Base-by-base conservation (phyloP, 2,797 vertebrate genomes). In the Rhodeus uyekii region DNA sequence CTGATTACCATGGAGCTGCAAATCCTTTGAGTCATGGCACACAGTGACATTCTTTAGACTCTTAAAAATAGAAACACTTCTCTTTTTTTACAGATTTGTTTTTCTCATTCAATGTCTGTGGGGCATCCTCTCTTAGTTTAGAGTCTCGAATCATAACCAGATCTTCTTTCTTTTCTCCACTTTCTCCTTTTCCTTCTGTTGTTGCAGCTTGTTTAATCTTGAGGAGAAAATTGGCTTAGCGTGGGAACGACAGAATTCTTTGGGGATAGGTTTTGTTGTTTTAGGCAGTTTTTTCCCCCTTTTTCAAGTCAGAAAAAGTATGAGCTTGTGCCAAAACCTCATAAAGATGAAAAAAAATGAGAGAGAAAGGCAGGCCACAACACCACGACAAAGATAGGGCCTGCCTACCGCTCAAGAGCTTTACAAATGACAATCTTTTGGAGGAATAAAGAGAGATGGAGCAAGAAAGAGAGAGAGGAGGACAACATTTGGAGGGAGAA, bases 41-140 rank as follows among this genome's bases (percentile, higher is more conserved):
- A 87, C 75, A 93, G 88, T 85, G 38, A 86, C 93, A 94, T 95
- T 95, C 93, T 93, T 95, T 82, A 89, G 84, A 85, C 84, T 78
- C 91, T 93, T 94, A 94, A 95, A 95, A 94, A 95, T 95, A 95
- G 94, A 90, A 94, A 93, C 94, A 89, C 88, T 92, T 88, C 86
- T 88, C 83, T 90, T 92, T 89, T 92, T 88, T 72, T 81, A 46
- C 34, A 86, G 89, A 93, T 91, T 93, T 91, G 93, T 93, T 93
- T 90, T 93, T 91, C 89, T 89, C 89, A 85, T 87, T 88, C 86
- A 64, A 91, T 87, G 90, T 93, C 92, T 93, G 89, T 91, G 91
- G 92, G 92, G 91, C 93, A 94, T 95, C 93, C 89, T 94, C 86
- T 90, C 75, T 86, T 89, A 84, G 85, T 91, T 90, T 88, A 55